These are phyloP conservation scores for Craniophora ligustri DNA, from an alignment of 2,888 invertebrate genomes.

Conservation along the genomic window DNA sequence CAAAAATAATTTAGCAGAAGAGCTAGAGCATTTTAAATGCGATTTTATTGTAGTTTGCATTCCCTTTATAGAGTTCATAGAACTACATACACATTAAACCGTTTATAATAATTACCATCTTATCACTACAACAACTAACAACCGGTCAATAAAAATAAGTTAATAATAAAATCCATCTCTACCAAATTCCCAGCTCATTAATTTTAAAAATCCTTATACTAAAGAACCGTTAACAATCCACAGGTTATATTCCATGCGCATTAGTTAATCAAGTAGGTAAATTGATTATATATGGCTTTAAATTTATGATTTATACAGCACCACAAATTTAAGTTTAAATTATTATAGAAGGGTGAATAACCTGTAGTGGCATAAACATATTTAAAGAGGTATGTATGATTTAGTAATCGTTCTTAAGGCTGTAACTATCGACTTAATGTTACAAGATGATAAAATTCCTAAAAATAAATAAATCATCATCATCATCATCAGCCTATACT, in stretches of 20 bases:
- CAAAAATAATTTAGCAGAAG: too few species aligned
- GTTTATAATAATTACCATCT: slow-evolving; percentile 5
- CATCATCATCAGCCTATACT: too few species aligned
- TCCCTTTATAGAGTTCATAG: too few species aligned
- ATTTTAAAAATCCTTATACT: slow-evolving; percentile 12
- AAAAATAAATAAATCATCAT: too few species aligned
- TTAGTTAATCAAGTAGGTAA: slow-evolving; percentile 9
- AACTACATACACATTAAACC: too few species aligned
- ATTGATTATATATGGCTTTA: slow-evolving; percentile 9
- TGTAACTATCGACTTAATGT: too few species aligned
- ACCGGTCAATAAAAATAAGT: slow-evolving; percentile 15
- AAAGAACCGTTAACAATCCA: slow-evolving; percentile 20
- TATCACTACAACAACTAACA: slow-evolving; percentile 15
- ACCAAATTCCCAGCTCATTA: neutral
- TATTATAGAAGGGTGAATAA: slow-evolving; percentile 6
- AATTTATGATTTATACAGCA: slow-evolving; percentile 15
- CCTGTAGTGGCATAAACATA: neutral
- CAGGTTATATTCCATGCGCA: slow-evolving; percentile 5
- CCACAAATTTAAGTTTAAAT: slow-evolving; percentile 6
- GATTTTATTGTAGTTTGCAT: too few species aligned
- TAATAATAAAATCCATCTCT: slow-evolving; percentile 3
- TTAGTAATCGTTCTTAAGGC: too few species aligned
- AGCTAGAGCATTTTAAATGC: too few species aligned
- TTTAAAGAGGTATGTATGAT: neutral
- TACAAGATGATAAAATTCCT: too few species aligned